Evolutionary conservation across 2,888 invertebrate species (phyloP).

Genomic region (Epinotia ramella): DNA sequence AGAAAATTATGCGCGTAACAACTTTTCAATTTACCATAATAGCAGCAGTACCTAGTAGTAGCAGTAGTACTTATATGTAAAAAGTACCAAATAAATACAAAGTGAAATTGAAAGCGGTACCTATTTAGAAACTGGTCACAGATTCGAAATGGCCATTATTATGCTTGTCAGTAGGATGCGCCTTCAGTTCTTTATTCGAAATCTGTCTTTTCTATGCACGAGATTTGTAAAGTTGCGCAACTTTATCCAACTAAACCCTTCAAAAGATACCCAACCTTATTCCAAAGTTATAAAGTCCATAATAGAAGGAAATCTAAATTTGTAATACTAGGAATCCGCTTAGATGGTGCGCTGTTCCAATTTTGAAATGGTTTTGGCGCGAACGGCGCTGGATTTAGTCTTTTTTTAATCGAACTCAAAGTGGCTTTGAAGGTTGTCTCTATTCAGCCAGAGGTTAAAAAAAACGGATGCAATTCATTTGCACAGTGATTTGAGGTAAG

Average conservation of each 20-base stretch:
- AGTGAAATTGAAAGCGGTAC: neutral
- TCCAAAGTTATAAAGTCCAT: conserved; percentile 37
- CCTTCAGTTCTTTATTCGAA: conserved; percentile 71
- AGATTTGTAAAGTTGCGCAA: conserved; percentile 57
- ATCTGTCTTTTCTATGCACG: conserved; percentile 73
- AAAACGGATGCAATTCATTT: conserved; percentile 45
- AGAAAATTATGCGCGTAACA: too few species aligned
- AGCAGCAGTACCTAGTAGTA: too few species aligned
- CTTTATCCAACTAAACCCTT: neutral
- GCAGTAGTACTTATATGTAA: too few species aligned
- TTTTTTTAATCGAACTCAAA: conserved; percentile 48
- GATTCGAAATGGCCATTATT: conserved; percentile 27
- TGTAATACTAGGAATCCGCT: conserved; percentile 49
- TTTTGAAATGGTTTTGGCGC: conserved; percentile 76
- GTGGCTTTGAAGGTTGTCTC: conserved; percentile 52
- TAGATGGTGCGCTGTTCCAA: conserved; percentile 71
- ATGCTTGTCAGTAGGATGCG: conserved; percentile 64
- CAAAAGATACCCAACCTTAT: conserved; percentile 52
- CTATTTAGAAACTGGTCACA: neutral
- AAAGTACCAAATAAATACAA: neutral
- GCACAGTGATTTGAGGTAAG: conserved; percentile 12
- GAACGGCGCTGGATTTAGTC: conserved; percentile 62
- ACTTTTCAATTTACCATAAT: too few species aligned
- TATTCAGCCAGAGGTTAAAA: conserved; percentile 49
- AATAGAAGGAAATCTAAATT: conserved; percentile 47